Base-by-base conservation (phyloP, 2,888 invertebrate genomes). In the Ectemnius continuus region DNA sequence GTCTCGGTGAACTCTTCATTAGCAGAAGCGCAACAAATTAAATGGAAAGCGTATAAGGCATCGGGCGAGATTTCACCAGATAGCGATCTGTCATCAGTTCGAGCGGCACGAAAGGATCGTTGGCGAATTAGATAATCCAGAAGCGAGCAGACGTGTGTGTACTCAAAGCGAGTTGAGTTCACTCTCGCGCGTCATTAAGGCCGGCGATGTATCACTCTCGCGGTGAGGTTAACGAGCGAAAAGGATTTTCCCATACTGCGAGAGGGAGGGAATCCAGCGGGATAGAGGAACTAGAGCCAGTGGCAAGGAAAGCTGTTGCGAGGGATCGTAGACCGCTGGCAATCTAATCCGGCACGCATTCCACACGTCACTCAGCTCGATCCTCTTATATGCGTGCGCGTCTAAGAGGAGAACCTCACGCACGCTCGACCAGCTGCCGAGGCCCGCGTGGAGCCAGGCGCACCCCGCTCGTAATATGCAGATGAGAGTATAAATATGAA, bases 401-500 rank as follows among this genome's bases (percentile, higher is more conserved):
- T 36, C 36, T 1, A 36, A 52, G 52, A 52, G 16, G 13, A 14
- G 16, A 16, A 52, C n/a, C 52, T 52, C 14, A 52, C 52, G 52
- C 36, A 36, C 36, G 36, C 36, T 36, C 36, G 36, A 11, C 36
- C 36, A 36, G 52, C 52, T 52, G 78, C 70, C 66, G 72, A 78
- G 73, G 70, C 76, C 78, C 74, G 75, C 72, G 79, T 81, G 16
- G 52, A 85, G 20, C n/a, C n/a, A 20, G 88, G 79, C 86, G 85
- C 86, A 86, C 83, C 82, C 82, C 77, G 81, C 77, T 86, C 84
- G 83, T 86, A 85, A 87, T 86, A 88, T 87, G 86, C 84, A 87
- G 86, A 88, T 87, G 84, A 84, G 85, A 87, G 75, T 82, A 87
- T 87, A 88, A 88, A 88, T 88, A 85, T 85, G 87, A 87, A 87